Base-by-base conservation (phyloP, 2,797 vertebrate genomes). In the Bovichtus variegatus region DNA sequence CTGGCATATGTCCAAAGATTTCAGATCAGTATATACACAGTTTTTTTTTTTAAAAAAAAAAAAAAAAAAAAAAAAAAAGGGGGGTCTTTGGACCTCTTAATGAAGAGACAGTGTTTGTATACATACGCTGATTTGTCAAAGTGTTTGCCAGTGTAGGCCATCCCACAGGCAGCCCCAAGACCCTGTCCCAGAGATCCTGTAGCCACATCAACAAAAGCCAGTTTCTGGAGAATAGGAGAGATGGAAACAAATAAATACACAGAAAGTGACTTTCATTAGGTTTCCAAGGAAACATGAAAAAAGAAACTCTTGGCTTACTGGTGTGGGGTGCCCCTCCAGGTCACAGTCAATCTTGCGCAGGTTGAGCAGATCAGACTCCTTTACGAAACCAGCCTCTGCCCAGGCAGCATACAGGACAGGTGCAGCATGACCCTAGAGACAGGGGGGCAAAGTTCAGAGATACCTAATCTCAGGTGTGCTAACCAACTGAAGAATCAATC, bases 81-180 rank as follows among this genome's bases (percentile, higher is more conserved):
- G 0, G 50, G 53, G 11, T 49, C 9, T 27, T 59, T 12, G 0
- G 44, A 3, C 5, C 5, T 15, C 4, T 63, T 16, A 5, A 19
- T 54, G 15, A 51, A 19, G 15, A n/a, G 5, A 23, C 9, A 40
- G 2, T 50, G 70, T 68, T 27, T 34, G 0, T 25, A 43, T 3
- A 34, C 5, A 59, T 6, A 68, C 80, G 95, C 97, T 68, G 97
- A 94, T 81, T 96, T 96, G 91, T 97, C 97, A 68, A 98, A 97
- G 85, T 96, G 46, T 87, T 97, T 98, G 68, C 97, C 97, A 3
- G 95, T 97, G 86, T 97, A 98, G 16, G 97, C 97, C 96, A 97
- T 98, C 6, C 97, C 97, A 58, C 96, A 97, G 0, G 96, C 93
- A 71, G 95, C 95, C 0, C 96, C 96, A 5, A 98, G 94, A 70